These are phyloP conservation scores for Martes martes DNA, from an alignment of 2,113 vertebrate genomes.

Conservation along the genomic window DNA sequence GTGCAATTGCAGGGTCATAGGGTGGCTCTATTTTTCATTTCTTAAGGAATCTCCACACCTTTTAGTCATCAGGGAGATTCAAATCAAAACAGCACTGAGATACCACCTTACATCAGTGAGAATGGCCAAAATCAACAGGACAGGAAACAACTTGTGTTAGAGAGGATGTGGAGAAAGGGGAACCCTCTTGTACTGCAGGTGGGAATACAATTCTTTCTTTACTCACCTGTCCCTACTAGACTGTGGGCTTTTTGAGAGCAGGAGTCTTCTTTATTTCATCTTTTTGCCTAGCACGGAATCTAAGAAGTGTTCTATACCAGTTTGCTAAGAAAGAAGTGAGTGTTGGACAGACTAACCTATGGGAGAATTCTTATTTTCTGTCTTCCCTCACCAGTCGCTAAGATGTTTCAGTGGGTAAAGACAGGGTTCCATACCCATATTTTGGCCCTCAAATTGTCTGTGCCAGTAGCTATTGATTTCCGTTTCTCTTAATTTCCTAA, in stretches of 20 bases:
- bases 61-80: too few species aligned
- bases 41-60: too few species aligned
- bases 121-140: too few species aligned
- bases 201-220: background rate
- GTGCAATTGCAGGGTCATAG: too few species aligned
- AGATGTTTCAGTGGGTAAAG: background rate
- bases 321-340: background rate
- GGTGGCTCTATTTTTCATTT: too few species aligned
- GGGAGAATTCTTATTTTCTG: background rate
- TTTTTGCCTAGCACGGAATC: background rate
- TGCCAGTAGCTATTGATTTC: background rate
- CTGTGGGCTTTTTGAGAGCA: background rate
- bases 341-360: background rate
- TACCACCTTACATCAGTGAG: too few species aligned
- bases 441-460: background rate
- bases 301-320: background rate
- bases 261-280: background rate
- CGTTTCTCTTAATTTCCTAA: background rate
- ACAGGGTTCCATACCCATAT: background rate
- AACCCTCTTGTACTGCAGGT: too few species aligned
- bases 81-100: too few species aligned
- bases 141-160: too few species aligned
- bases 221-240: background rate
- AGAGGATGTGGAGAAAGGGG: too few species aligned
- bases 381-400: background rate